A percentile compares a stretch with the other conserved stretches of the same genome.
Conservation (phyloP, 2,113 vertebrate species). For the Cichladusa arquata region DNA sequence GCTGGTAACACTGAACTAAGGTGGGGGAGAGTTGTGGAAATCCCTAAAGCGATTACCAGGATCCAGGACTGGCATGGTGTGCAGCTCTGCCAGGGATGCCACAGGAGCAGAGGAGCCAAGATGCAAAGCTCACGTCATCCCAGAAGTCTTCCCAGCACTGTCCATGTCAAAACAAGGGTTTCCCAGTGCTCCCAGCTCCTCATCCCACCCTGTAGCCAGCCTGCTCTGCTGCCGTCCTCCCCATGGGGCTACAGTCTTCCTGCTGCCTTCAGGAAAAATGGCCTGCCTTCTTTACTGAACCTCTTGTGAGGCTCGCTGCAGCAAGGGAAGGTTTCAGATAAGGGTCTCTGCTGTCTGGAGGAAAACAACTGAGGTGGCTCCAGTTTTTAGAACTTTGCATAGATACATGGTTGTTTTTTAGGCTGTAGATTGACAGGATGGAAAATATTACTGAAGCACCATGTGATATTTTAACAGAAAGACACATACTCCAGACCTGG, state of each 20-base stretch:
- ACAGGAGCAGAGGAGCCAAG: neutral
- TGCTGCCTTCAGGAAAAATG: neutral
- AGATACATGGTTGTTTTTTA: neutral
- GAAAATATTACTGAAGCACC: neutral
- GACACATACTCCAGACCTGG: neutral
- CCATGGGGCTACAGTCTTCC: neutral
- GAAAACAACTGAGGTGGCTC: neutral
- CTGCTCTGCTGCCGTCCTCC: neutral
- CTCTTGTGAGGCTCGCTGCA: neutral
- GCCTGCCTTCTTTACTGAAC: neutral
- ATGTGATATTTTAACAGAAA: neutral
- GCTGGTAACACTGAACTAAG: neutral
- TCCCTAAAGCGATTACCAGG: neutral
- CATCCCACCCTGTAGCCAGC: neutral
- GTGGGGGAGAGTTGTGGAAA: neutral
- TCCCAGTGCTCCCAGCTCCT: neutral
- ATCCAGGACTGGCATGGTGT: neutral
- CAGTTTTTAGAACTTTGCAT: neutral
- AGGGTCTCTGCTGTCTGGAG: neutral
- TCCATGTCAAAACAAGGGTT: neutral
- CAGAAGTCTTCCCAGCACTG: neutral
- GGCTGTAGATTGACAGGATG: neutral
- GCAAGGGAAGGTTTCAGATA: neutral
- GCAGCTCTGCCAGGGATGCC: neutral
- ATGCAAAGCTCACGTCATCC: fast-evolving